These are phyloP conservation scores for Toxotes jaculatrix DNA, from an alignment of 2,113 vertebrate species.

Conservation along the genomic window DNA sequence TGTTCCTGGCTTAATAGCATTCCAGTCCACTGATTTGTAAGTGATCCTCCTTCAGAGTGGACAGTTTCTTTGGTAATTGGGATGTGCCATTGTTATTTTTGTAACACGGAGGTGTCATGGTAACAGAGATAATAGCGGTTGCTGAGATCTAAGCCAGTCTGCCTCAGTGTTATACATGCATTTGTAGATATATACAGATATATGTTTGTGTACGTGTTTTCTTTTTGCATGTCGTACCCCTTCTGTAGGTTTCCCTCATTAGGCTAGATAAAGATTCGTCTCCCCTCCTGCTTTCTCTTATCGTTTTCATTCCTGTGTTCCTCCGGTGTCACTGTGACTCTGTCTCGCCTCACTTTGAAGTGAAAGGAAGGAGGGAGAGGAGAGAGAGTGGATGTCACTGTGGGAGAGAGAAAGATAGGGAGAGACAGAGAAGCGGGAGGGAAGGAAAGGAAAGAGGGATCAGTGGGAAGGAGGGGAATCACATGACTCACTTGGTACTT, in stretches of 20 bases:
- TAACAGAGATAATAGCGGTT: slow-evolving; percentile 43
- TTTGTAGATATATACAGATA: not conserved
- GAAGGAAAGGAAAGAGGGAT: slow-evolving; percentile 49
- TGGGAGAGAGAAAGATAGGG: slow-evolving; percentile 24
- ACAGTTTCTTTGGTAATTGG: slow-evolving; percentile 10
- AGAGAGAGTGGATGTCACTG: slow-evolving; percentile 12
- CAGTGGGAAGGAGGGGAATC: slow-evolving; percentile 63
- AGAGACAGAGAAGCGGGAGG: slow-evolving; percentile 45
- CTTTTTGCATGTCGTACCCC: not conserved
- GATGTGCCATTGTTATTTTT: slow-evolving; percentile 11
- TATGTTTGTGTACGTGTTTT: slow-evolving; percentile 1
- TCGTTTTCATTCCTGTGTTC: not conserved
- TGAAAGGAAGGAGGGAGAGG: slow-evolving; percentile 7
- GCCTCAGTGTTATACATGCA: slow-evolving; percentile 4
- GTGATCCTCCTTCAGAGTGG: slow-evolving; percentile 11
- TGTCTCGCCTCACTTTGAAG: slow-evolving; percentile 23
- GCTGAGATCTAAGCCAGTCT: slow-evolving; percentile 4
- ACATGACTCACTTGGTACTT: slow-evolving; percentile 78
- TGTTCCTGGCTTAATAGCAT: not conserved
- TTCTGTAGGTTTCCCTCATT: slow-evolving; percentile 13
- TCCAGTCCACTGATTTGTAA: not conserved
- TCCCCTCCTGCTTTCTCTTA: slow-evolving; percentile 4
- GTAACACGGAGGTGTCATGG: slow-evolving; percentile 43
- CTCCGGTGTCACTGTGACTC: not conserved
- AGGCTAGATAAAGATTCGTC: slow-evolving; percentile 26